A percentile compares a stretch with the other conserved stretches of the same genome.
These are phyloP conservation scores for Xenops minutus DNA, from an alignment of 2,797 vertebrate species.

Conservation along the genomic window DNA sequence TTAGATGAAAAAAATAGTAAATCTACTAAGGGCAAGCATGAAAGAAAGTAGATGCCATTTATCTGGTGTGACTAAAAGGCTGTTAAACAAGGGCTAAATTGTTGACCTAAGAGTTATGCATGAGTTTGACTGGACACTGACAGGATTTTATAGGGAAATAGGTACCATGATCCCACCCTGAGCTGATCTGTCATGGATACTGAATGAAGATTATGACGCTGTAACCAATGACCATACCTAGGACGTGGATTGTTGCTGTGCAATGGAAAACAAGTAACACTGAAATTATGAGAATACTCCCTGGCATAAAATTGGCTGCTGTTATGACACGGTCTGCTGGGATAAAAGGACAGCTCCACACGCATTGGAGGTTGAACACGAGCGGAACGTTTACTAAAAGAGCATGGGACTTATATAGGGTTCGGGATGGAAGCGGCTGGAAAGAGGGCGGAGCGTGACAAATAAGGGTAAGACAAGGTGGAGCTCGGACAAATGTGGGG, in stretches of 20 bases:
- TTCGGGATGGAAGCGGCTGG: too few species aligned
- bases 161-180: background rate
- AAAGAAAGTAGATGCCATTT: background rate
- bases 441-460: too few species aligned
- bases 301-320: background rate
- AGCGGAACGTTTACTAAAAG: too few species aligned
- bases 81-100: background rate
- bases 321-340: too few species aligned
- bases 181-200: background rate
- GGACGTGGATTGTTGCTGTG: fast-evolving
- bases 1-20: background rate
- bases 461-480: too few species aligned
- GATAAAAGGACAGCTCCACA: too few species aligned
- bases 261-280: background rate
- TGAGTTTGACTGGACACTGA: background rate
- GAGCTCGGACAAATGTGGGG: too few species aligned
- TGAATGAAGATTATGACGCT: fast-evolving
- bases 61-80: background rate
- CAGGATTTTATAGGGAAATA: background rate
- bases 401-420: too few species aligned
- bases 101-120: background rate
- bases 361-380: too few species aligned
- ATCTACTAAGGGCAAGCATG: background rate
- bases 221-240: background rate
- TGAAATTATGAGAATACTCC: background rate